Evolutionary conservation across 2,888 invertebrate species (phyloP), one percentile per base, ranked within the genome.

Genomic region (Yponomeuta cagnagella): DNA sequence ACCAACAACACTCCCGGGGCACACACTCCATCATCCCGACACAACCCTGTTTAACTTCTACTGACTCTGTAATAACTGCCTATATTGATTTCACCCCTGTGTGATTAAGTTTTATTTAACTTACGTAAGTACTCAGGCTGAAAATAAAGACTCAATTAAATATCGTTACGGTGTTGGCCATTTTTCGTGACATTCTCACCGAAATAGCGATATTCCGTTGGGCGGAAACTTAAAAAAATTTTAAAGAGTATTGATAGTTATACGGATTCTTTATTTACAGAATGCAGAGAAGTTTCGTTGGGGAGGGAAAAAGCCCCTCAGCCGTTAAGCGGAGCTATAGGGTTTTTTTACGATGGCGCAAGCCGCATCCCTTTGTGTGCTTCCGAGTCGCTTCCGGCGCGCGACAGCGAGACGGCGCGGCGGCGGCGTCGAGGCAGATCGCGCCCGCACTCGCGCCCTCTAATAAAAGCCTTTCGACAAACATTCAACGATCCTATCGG

Each of bases 341-440:
- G 74, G 71, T 77, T 77, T 80, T 82, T 84, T 83, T 83, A 84
- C 81, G 84, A 83, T 76, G 77, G 76, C 71, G 75, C 75, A 80
- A 80, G 78, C 78, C 80, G 74, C 78, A 77, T 79, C 79, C 76
- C 78, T 79, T 82, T 78, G 78, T 78, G 52, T 31, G 48, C 68
- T 10, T 52, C 68, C 68, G 72, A 74, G 72, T n/a, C n/a, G 66
- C 75, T 77, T 78, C 76, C 75, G 75, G 70, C 73, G 74, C 74
- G 58, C 15, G 23, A 30, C 31, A 48, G 58, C 15, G 23, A 30
- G 58, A 33, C 63, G 64, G 70, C 71, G 71, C 73, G 52, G 52
- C 52, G 52, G 65, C 65, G 65, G 65, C 65, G 30, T 48, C 37
- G 63, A n/a, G 63, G 70, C 63, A 63, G 58, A 64, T 71, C 52